A percentile compares a stretch with the other conserved stretches of the same genome.
Evolutionary conservation across 92 coral and sea anemone genomes (phyloP).

Genomic region (Porites lobata): DNA sequence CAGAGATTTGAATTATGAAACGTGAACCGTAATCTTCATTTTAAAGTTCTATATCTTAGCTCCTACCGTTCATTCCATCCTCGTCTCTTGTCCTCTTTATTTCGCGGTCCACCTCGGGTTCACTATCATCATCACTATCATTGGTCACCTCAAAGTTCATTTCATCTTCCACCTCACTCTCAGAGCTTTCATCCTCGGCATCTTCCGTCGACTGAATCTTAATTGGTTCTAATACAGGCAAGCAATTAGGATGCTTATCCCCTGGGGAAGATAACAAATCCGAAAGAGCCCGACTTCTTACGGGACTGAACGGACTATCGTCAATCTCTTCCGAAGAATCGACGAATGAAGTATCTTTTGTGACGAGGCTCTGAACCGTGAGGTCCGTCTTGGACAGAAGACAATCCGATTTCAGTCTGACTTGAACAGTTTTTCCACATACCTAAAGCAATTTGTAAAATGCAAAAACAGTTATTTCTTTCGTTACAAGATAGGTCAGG

Average conservation of each 20-base stretch:
- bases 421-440: conserved; percentile 73
- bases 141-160: conserved; percentile 44
- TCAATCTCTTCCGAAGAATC: conserved; percentile 31
- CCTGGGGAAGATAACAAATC: conserved; percentile 78
- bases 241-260: conserved; percentile 41
- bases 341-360: conserved; percentile 62
- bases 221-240: conserved; percentile 94
- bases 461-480: background rate
- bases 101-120: conserved; percentile 73
- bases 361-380: conserved; percentile 84
- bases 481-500: too few species aligned
- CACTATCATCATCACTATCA: conserved; percentile 74
- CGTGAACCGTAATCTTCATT: background rate
- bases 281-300: conserved; percentile 91
- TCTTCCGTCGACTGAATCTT: conserved; percentile 83
- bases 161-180: conserved; percentile 75
- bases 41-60: too few species aligned
- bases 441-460: conserved; percentile 42
- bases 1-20: too few species aligned
- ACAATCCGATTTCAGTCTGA: conserved; percentile 84
- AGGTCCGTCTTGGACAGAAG: conserved; percentile 90
- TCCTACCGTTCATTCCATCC: conserved; percentile 22
- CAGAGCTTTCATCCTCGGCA: conserved; percentile 74
- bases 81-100: conserved; percentile 22
- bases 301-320: conserved; percentile 37